Evolutionary conservation across 2,888 invertebrate species (phyloP).

Genomic region (Argynnis bischoffii): DNA sequence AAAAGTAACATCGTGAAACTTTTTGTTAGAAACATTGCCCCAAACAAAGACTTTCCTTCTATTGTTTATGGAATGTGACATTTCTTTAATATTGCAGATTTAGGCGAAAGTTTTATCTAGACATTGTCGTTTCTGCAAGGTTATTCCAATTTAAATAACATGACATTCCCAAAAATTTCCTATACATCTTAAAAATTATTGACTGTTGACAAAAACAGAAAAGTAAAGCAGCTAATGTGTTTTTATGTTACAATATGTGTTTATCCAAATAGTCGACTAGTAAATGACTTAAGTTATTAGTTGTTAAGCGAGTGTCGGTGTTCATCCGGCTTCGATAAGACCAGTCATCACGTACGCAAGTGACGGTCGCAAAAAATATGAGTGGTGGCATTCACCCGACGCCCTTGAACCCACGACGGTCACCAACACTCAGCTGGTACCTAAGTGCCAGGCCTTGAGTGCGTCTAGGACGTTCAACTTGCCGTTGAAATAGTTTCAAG

Average conservation of each 20-base stretch:
- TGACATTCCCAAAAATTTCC: neutral
- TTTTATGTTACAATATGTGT: slow-evolving; percentile 11
- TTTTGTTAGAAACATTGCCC: slow-evolving; percentile 32
- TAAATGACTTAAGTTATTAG: slow-evolving; percentile 46
- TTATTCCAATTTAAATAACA: no score
- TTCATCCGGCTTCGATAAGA: slow-evolving; percentile 70
- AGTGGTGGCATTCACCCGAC: slow-evolving; percentile 76
- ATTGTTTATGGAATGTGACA: slow-evolving; percentile 2
- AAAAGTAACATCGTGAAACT: slow-evolving; percentile 48
- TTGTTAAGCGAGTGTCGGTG: slow-evolving; percentile 53
- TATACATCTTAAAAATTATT: slow-evolving; percentile 1
- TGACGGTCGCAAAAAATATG: slow-evolving; percentile 64
- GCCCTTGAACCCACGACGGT: slow-evolving; percentile 76
- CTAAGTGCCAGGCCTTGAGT: slow-evolving; percentile 68
- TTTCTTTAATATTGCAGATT: slow-evolving; percentile 6
- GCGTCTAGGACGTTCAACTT: slow-evolving; percentile 73
- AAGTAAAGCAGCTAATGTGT: neutral
- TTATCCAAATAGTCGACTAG: slow-evolving; percentile 24
- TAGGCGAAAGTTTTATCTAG: neutral
- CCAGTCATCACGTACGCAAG: slow-evolving; percentile 66
- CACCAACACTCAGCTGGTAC: slow-evolving; percentile 71
- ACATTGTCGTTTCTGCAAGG: no score
- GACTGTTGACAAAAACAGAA: neutral
- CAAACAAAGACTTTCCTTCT: slow-evolving; percentile 12
- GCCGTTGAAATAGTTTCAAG: slow-evolving; percentile 51